phyloP scores from a whole-genome alignment of 2,888 invertebrate genomes.

The Apodemia hepburni region DNA sequence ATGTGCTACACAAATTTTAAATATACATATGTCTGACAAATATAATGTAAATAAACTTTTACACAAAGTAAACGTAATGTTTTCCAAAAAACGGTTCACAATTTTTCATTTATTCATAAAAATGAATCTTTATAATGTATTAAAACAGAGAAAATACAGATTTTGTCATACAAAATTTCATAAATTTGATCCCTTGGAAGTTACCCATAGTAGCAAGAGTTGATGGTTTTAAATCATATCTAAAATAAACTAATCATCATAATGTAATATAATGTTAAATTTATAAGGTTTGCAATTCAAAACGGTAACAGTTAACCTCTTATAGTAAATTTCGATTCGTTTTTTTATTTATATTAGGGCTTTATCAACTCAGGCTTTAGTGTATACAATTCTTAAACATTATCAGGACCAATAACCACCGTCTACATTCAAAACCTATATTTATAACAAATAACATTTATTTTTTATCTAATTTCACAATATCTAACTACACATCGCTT shows the following conservation, averaged over 20 bases:
- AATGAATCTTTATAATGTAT: too few relatives aligned
- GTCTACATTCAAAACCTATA: conserved; percentile 27
- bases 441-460: conserved; percentile 67
- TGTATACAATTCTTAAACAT: conserved; percentile 9
- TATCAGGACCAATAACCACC: conserved; percentile 19
- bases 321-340: conserved; percentile 18
- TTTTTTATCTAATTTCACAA: conserved; percentile 64
- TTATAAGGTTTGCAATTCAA: conserved; percentile 1
- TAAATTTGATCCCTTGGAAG: conserved; percentile 6
- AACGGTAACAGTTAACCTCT: conserved; percentile 8
- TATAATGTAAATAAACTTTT: too few relatives aligned
- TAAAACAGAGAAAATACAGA: background rate
- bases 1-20: too few relatives aligned
- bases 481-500: conserved; percentile 59
- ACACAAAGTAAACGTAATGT: too few relatives aligned
- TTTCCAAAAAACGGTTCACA: too few relatives aligned
- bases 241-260: background rate
- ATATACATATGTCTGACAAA: too few relatives aligned
- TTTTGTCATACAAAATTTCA: background rate
- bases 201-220: background rate
- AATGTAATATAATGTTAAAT: background rate
- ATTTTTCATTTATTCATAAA: too few relatives aligned
- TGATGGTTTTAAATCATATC: background rate
- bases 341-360: background rate
- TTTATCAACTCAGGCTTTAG: background rate